Evolutionary conservation across 2,888 invertebrate species (phyloP), one percentile per base, ranked within the genome.

Genomic region (Eupithecia insigniata): DNA sequence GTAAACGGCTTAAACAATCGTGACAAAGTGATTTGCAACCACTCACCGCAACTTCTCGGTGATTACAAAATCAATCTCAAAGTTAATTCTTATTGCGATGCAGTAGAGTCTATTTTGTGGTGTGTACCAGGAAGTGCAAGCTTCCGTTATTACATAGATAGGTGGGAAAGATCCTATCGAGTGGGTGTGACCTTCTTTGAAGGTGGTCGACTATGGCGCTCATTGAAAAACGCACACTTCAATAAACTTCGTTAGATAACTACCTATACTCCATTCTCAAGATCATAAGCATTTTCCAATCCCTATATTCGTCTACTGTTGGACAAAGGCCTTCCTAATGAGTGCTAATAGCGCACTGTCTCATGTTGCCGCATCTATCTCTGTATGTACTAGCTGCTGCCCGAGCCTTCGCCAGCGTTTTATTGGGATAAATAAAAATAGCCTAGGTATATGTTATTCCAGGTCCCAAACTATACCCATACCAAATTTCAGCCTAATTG

Each of bases 21-120:
- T 83, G 81, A 80, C 87, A n/a, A 86, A 87, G 67, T 76, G 80
- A 86, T 87, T 86, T 79, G 79, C 73, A 72, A 77, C 72, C 71
- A 71, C 26, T 75, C 80, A 75, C 77, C 74, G 70, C 76, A 71
- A 70, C 80, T 82, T 82, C 79, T 80, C 72, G 77, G 79, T 80
- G 73, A 73, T 32, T 71, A 55, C 16, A 66, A 61, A 70, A 46
- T 66, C 32, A 32, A 64, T 51, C 26, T 61, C 2, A 8, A 61
- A 26, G 60, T 65, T 28, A 34, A 61, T 32, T 66, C 62, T 64
- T 76, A 74, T 66, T 12, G 3, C 32, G n/a, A 55, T 4, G 12
- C 16, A 0, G n/a, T 72, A 75, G 26, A 68, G 66, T 73, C 36
- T 61, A 69, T 67, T 66, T 70, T 67, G 65, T 64, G 46, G 16